Conservation (phyloP, 2,113 vertebrate genomes). For the Artemisiospiza belli region DNA sequence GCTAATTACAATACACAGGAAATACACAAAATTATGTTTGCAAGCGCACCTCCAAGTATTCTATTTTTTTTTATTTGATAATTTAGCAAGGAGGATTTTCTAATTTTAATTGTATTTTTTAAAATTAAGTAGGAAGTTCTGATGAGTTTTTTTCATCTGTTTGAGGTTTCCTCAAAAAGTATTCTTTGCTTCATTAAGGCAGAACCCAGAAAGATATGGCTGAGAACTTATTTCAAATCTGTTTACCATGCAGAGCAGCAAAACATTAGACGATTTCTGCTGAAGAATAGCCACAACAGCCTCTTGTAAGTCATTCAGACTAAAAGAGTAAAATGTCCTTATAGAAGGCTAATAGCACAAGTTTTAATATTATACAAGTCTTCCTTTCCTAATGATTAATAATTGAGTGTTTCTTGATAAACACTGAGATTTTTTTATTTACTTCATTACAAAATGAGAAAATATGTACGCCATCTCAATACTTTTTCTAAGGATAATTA, state of each 20-base stretch:
- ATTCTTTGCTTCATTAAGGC: accelerated
- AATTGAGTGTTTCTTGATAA: background rate
- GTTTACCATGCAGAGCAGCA: background rate
- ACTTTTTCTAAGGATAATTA: background rate
- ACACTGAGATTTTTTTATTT: background rate
- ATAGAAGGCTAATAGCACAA: background rate
- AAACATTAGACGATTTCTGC: background rate
- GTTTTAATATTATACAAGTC: background rate
- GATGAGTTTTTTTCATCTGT: background rate
- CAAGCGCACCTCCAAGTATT: background rate
- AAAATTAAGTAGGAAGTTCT: background rate
- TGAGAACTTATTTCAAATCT: background rate
- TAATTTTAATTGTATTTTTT: background rate
- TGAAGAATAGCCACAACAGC: background rate
- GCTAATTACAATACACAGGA: background rate
- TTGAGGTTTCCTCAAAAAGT: background rate
- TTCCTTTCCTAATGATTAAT: background rate
- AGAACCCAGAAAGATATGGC: background rate
- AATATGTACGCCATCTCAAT: background rate
- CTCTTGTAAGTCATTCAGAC: background rate
- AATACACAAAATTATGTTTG: background rate
- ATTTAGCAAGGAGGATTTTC: background rate
- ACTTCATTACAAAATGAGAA: background rate
- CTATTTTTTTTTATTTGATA: background rate
- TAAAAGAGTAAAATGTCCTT: background rate